phyloP scores from a whole-genome alignment of 2,888 invertebrate genomes.

The Amphimallon solstitiale region DNA sequence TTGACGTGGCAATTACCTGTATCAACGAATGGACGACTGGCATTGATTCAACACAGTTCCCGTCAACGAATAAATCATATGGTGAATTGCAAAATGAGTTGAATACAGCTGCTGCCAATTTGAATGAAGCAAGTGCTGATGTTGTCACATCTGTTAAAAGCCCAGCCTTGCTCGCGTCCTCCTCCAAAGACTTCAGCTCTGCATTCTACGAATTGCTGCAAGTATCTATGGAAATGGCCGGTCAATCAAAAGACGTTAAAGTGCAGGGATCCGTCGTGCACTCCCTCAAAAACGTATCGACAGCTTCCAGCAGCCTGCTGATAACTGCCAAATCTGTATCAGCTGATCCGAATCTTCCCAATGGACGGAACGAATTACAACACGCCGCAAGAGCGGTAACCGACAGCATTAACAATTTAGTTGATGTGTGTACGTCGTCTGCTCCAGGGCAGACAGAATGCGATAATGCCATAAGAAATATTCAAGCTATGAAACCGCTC shows the following conservation, averaged over 20 bases:
- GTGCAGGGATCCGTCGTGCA: slow-evolving; percentile 85
- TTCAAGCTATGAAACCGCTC: slow-evolving; percentile 84
- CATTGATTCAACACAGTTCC: slow-evolving; percentile 79
- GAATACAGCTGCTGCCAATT: slow-evolving; percentile 82
- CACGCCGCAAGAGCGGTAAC: slow-evolving; percentile 91
- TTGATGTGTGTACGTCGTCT: slow-evolving; percentile 87
- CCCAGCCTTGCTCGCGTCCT: slow-evolving; percentile 75
- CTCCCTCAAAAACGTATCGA: slow-evolving; percentile 87
- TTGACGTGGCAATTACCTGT: slow-evolving; percentile 87
- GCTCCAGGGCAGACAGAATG: slow-evolving; percentile 98
- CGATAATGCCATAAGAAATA: slow-evolving; percentile 92
- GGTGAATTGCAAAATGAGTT: slow-evolving; percentile 87
- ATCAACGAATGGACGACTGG: slow-evolving; percentile 82
- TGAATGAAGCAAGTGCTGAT: slow-evolving; percentile 85
- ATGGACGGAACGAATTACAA: slow-evolving; percentile 88
- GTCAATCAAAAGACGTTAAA: slow-evolving; percentile 79
- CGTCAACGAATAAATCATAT: slow-evolving; percentile 77
- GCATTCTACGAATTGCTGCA: slow-evolving; percentile 80
- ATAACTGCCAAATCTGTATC: slow-evolving; percentile 90
- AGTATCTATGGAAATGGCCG: slow-evolving; percentile 86
- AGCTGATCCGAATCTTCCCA: slow-evolving; percentile 89
- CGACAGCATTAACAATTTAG: slow-evolving; percentile 90
- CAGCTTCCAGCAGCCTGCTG: slow-evolving; percentile 85
- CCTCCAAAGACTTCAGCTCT: slow-evolving; percentile 80
- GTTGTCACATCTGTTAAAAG: slow-evolving; percentile 82